These are phyloP conservation scores for Plebejus argus DNA, from an alignment of 2,888 invertebrate genomes.

Conservation along the genomic window DNA sequence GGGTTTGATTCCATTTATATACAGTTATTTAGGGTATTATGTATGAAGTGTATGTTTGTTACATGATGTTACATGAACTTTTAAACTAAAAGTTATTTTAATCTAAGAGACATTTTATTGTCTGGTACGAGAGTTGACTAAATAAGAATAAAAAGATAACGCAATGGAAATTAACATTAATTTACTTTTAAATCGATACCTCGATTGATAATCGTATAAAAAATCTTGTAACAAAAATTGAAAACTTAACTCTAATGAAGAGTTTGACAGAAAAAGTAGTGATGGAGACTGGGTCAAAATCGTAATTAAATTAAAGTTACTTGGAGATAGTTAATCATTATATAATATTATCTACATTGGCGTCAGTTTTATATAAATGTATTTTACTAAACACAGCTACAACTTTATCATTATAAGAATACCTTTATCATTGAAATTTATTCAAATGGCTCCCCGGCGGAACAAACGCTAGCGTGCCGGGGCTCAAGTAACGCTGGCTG, in stretches of 20 bases:
- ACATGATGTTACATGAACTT: neutral
- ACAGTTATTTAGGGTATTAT: neutral
- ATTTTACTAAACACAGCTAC: neutral
- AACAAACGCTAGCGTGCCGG: slow-evolving; percentile 27
- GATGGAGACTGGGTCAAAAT: too few relatives aligned
- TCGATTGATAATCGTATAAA: too few relatives aligned
- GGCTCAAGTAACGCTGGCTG: slow-evolving; percentile 44
- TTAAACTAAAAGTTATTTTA: neutral
- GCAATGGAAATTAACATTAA: too few relatives aligned
- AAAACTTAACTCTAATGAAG: too few relatives aligned
- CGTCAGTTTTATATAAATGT: neutral
- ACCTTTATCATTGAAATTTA: slow-evolving; percentile 30
- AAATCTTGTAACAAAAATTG: too few relatives aligned
- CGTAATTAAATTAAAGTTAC: too few relatives aligned
- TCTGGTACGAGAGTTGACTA: too few relatives aligned
- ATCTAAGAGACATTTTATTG: neutral
- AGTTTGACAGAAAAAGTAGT: too few relatives aligned
- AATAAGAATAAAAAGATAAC: too few relatives aligned
- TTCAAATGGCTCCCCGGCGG: slow-evolving; percentile 14
- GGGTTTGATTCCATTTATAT: slow-evolving; percentile 5
- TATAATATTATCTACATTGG: too few relatives aligned
- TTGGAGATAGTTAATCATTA: too few relatives aligned
- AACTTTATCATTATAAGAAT: slow-evolving; percentile 22
- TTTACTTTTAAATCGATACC: too few relatives aligned
- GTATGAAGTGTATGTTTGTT: neutral